These are phyloP conservation scores for Polymixis flavicincta DNA, from an alignment of 2,888 invertebrate genomes.

Conservation along the genomic window DNA sequence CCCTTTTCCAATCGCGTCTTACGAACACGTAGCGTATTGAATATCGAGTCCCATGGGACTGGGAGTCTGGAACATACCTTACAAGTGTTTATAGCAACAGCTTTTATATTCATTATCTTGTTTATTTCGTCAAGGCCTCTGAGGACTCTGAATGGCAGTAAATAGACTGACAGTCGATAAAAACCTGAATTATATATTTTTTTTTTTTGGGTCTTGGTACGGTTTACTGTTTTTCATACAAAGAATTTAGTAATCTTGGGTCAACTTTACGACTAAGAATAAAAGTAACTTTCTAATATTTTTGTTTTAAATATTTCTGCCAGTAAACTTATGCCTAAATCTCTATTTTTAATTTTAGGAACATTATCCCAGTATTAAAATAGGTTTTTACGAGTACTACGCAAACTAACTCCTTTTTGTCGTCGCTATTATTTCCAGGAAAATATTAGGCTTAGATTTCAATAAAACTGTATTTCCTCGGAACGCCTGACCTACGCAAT, in stretches of 20 bases:
- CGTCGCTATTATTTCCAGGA: neutral
- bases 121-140: conserved; percentile 37
- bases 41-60: conserved; percentile 20
- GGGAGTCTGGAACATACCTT: conserved; percentile 1
- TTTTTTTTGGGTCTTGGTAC: neutral
- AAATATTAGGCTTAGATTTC: neutral
- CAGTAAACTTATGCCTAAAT: conserved; percentile 3
- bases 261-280: conserved; percentile 18
- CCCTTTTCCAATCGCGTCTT: conserved; percentile 16
- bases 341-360: conserved; percentile 17
- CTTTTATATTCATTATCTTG: conserved; percentile 43
- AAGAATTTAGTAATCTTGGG: conserved; percentile 13
- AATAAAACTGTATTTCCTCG: conserved; percentile 13
- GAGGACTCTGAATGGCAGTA: conserved; percentile 16
- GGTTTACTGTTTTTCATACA: neutral
- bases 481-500: neutral
- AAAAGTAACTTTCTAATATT: neutral
- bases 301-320: conserved; percentile 22
- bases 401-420: neutral
- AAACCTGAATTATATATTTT: conserved; percentile 1
- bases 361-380: neutral
- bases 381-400: neutral
- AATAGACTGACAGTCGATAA: conserved; percentile 13
- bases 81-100: conserved; percentile 42
- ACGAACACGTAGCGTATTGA: conserved; percentile 61